A percentile compares a stretch with the other conserved stretches of the same genome.
Conservation (phyloP, 2,888 invertebrate species). For the Nomada goodeniana region DNA sequence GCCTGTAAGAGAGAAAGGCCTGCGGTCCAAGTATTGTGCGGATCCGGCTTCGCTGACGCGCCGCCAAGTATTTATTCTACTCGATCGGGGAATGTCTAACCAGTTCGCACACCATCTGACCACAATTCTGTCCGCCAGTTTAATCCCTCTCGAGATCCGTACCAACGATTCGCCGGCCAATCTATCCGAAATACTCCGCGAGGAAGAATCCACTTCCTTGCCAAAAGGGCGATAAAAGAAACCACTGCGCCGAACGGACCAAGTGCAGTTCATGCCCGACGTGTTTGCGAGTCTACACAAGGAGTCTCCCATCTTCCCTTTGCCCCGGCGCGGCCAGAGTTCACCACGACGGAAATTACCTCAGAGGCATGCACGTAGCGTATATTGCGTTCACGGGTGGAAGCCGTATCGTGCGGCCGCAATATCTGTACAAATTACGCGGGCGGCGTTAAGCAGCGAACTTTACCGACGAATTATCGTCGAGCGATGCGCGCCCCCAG, state of each 20-base stretch:
- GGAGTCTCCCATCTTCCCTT: constrained; percentile 50
- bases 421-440: constrained; percentile 6
- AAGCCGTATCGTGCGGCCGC: constrained; percentile 10
- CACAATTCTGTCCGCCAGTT: too few species aligned
- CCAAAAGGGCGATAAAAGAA: constrained; percentile 24
- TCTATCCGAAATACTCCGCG: neutral
- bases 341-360: constrained; percentile 39
- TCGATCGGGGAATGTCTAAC: too few species aligned
- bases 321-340: constrained; percentile 18
- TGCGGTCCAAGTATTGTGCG: too few species aligned
- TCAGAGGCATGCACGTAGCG: constrained; percentile 1
- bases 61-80: too few species aligned
- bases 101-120: too few species aligned
- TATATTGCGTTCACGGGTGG: constrained; percentile 9
- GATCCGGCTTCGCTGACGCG: too few species aligned
- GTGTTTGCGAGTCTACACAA: constrained; percentile 27
- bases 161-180: too few species aligned
- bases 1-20: too few species aligned
- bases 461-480: neutral
- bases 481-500: neutral
- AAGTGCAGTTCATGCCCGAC: constrained; percentile 32
- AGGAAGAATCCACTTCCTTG: neutral
- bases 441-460: too few species aligned
- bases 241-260: constrained; percentile 24
- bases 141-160: too few species aligned